phyloP scores from a whole-genome alignment of 2,113 vertebrate genomes.

The Macroglossus sobrinus region DNA sequence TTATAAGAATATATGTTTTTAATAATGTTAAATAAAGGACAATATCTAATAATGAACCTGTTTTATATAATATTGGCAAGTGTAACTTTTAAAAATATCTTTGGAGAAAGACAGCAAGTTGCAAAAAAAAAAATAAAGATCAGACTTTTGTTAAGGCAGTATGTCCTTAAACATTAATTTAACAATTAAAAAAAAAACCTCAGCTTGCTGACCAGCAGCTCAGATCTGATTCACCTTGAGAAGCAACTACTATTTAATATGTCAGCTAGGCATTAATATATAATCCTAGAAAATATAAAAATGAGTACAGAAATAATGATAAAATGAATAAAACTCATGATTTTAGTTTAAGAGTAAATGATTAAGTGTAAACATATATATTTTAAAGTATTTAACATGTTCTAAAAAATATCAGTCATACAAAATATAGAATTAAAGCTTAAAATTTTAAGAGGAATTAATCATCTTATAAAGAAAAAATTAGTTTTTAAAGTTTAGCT shows the following conservation, averaged over 20 bases:
- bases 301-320: not conserved
- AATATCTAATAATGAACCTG: not conserved
- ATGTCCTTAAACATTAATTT: not conserved
- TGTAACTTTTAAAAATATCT: not conserved
- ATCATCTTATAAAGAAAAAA: not conserved
- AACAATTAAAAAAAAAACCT: not conserved
- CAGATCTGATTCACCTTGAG: not conserved
- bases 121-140: not conserved
- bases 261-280: not conserved
- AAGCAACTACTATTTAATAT: not conserved
- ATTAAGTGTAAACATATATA: not conserved
- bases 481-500: not conserved
- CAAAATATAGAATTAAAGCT: not conserved
- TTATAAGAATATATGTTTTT: not conserved
- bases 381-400: not conserved
- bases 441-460: not conserved
- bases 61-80: not conserved
- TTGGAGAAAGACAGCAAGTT: not conserved
- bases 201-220: not conserved
- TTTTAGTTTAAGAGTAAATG: not conserved
- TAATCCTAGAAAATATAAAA: not conserved
- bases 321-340: not conserved
- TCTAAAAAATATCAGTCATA: not conserved
- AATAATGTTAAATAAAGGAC: not conserved
- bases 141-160: not conserved